phyloP scores from a whole-genome alignment of 1,140 invertebrate genomes.

The Sycobia sp. region DNA sequence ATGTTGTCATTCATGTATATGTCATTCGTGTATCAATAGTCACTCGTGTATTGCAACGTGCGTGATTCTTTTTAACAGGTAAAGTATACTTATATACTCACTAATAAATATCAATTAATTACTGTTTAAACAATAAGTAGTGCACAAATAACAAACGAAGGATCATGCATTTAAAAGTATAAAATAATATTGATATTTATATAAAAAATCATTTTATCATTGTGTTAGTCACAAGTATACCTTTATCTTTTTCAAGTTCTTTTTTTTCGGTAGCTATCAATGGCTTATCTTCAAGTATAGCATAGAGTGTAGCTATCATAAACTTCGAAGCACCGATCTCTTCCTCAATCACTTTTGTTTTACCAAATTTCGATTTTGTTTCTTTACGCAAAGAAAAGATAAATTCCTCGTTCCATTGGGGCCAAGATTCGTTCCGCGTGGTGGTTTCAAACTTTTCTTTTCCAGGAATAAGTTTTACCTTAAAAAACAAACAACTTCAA shows the following conservation, averaged over 20 bases:
- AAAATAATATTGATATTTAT: too few relatives aligned
- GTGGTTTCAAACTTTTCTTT: slow-evolving; percentile 76
- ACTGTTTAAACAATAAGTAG: too few relatives aligned
- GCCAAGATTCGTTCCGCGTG: slow-evolving; percentile 75
- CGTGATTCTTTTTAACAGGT: too few relatives aligned
- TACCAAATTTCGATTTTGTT: slow-evolving; percentile 59
- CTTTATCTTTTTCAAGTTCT: slow-evolving; percentile 53
- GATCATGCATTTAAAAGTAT: too few relatives aligned
- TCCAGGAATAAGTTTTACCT: slow-evolving; percentile 77
- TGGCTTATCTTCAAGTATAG: slow-evolving; percentile 68
- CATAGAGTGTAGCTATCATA: slow-evolving; percentile 75
- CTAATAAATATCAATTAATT: too few relatives aligned
- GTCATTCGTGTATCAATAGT: too few relatives aligned
- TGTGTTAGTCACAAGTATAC: too few relatives aligned
- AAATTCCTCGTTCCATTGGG: slow-evolving; percentile 78
- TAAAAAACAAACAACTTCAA: background rate
- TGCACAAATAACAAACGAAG: too few relatives aligned
- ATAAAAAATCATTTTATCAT: too few relatives aligned
- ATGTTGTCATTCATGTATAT: too few relatives aligned
- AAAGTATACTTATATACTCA: too few relatives aligned
- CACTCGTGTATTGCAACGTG: too few relatives aligned
- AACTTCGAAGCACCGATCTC: slow-evolving; percentile 70
- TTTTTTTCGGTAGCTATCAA: slow-evolving; percentile 59
- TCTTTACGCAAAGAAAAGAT: slow-evolving; percentile 67
- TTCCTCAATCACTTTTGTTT: slow-evolving; percentile 57